Percentiles rank a stretch among this genome's conserved stretches.
phyloP scores from a whole-genome alignment of 2,113 vertebrate genomes.

The Orycteropus afer region DNA sequence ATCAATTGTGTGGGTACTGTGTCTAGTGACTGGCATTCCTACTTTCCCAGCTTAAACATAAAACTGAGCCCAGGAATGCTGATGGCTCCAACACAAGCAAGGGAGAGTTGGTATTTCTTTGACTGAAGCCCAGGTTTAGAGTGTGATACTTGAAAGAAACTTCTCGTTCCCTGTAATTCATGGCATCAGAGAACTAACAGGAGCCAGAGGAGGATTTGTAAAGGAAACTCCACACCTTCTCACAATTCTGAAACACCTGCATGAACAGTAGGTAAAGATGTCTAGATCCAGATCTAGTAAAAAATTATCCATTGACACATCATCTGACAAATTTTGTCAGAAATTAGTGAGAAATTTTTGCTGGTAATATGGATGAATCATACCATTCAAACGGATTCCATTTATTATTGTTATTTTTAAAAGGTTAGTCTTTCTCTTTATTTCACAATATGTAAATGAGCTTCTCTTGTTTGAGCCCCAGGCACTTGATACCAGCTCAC shows the following conservation, averaged over 20 bases:
- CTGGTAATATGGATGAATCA: neutral
- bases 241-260: neutral
- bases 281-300: neutral
- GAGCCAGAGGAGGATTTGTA: neutral
- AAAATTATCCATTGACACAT: neutral
- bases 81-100: conserved; percentile 1
- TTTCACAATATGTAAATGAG: neutral
- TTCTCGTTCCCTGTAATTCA: neutral
- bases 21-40: conserved; percentile 16
- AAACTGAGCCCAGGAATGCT: conserved; percentile 13
- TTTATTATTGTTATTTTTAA: neutral
- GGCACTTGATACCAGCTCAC: neutral
- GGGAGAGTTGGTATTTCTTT: neutral
- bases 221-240: neutral
- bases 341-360: neutral
- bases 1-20: neutral
- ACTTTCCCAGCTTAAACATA: conserved; percentile 57
- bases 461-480: neutral
- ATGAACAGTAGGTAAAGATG: neutral
- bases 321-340: conserved; percentile 8
- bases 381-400: neutral
- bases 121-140: conserved; percentile 2
- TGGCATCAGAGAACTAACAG: neutral
- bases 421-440: conserved; percentile 1
- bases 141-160: neutral